Evolutionary conservation across 2,888 invertebrate species (phyloP).

Genomic region (Cryptus viduatorius): DNA sequence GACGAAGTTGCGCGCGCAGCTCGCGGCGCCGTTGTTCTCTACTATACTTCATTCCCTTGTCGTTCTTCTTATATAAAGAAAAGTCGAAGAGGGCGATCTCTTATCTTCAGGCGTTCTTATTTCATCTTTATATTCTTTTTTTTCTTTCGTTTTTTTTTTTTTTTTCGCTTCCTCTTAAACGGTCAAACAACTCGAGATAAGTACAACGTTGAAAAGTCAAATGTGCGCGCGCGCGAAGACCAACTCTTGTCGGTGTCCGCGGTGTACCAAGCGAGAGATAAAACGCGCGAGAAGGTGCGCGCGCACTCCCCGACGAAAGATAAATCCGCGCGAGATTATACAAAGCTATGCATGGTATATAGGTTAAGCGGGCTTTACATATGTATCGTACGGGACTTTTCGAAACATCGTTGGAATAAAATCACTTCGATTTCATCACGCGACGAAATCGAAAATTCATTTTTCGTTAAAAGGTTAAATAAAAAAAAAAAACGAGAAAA

Average conservation of each 20-base stretch:
- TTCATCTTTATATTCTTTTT: neutral
- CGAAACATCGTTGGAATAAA: neutral
- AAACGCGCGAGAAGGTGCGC: neutral
- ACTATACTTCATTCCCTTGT: neutral
- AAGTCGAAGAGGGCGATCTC: neutral
- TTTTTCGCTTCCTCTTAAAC: constrained; percentile 25
- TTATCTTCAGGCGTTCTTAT: constrained; percentile 2
- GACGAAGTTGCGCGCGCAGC: neutral
- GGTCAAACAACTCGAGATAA: constrained; percentile 62
- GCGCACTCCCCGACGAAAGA: neutral
- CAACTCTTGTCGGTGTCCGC: no score
- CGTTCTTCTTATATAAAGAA: constrained; percentile 1
- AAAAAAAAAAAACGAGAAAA: neutral
- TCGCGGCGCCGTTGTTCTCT: neutral
- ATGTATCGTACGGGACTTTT: constrained; percentile 71
- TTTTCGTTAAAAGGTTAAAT: neutral
- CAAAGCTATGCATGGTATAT: constrained; percentile 76
- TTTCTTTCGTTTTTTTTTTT: constrained; percentile 15
- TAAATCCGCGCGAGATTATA: constrained; percentile 63
- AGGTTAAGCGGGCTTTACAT: constrained; percentile 78
- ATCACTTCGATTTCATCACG: neutral
- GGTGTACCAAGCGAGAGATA: no score
- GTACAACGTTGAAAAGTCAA: constrained; percentile 55
- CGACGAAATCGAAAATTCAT: neutral
- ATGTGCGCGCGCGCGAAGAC: constrained; percentile 16